These are phyloP conservation scores for Steinernema khuongi DNA, from an alignment of 1,140 invertebrate genomes.

Conservation along the genomic window DNA sequence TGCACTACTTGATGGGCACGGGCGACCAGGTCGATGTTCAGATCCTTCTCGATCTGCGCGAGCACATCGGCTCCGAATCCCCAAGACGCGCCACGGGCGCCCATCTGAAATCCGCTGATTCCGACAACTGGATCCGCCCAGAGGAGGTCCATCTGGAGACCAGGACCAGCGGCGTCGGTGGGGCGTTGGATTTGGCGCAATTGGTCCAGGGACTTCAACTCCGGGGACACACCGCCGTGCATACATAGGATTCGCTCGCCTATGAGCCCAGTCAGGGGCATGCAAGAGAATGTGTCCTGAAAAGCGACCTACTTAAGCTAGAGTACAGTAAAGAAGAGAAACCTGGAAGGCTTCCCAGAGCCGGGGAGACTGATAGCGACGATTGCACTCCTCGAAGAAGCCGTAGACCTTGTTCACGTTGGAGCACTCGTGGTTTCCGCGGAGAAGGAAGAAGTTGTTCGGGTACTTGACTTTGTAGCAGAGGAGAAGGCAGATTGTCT, in stretches of 20 bases:
- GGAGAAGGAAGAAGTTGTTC: no score
- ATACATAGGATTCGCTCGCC: conserved; percentile 79
- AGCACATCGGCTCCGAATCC: conserved; percentile 58
- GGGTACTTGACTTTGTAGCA: no score
- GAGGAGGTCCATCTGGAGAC: conserved; percentile 83
- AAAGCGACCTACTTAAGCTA: conserved; percentile 65
- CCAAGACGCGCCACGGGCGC: conserved; percentile 62
- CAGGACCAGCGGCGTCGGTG: conserved; percentile 32
- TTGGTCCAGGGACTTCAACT: conserved; percentile 63
- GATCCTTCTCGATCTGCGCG: conserved; percentile 31
- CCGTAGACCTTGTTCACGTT: conserved; percentile 66
- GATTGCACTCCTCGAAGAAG: conserved; percentile 66
- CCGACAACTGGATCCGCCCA: conserved; percentile 81
- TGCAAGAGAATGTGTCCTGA: conserved; percentile 60
- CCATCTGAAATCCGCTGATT: conserved; percentile 64
- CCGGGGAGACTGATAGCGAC: conserved; percentile 62
- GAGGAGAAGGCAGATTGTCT: no score
- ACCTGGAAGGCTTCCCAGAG: conserved; percentile 63
- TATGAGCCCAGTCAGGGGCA: conserved; percentile 71
- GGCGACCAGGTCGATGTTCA: conserved; percentile 45
- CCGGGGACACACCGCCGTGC: conserved; percentile 75
- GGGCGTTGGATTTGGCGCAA: not conserved
- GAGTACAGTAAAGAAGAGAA: conserved; percentile 65
- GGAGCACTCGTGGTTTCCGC: conserved; percentile 67
- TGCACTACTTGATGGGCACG: no score